Evolutionary conservation across 1,140 invertebrate genomes (phyloP).

Genomic region (Drosophila gunungcola): DNA sequence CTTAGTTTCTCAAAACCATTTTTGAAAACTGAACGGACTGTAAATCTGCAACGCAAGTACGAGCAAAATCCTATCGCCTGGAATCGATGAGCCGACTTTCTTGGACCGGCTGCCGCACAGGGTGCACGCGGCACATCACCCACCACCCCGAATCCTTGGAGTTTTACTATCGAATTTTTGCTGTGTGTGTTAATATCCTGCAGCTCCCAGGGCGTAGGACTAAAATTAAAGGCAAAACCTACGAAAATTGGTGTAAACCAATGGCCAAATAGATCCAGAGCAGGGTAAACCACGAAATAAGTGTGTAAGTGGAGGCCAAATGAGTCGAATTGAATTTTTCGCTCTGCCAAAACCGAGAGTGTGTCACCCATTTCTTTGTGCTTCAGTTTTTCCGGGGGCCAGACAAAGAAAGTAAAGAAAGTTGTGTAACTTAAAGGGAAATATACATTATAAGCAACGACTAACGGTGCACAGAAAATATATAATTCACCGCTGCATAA

Average conservation of each 20-base stretch:
- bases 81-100: conserved; percentile 37
- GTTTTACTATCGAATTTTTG: conserved; percentile 66
- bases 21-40: not conserved
- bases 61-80: conserved; percentile 3
- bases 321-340: conserved; percentile 2
- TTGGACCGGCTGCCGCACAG: conserved; percentile 50
- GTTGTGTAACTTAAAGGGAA: not conserved
- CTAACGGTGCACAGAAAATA: conserved; percentile 4
- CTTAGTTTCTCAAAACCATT: no score
- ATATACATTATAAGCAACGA: conserved; percentile 6
- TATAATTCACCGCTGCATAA: conserved; percentile 32
- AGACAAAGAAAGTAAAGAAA: conserved; percentile 9
- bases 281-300: not conserved
- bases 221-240: conserved; percentile 8
- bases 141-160: conserved; percentile 61
- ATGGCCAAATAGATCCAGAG: not conserved
- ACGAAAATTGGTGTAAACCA: not conserved
- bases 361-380: conserved; percentile 30
- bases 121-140: conserved; percentile 18
- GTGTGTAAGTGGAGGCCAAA: conserved; percentile 11
- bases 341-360: conserved; percentile 20
- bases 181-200: conserved; percentile 52
- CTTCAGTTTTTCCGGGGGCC: not conserved
- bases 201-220: conserved; percentile 37
- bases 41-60: not conserved